Evolutionary conservation across 2,113 vertebrate species (phyloP), one percentile per base, ranked within the genome.

Genomic region (Mirounga angustirostris): DNA sequence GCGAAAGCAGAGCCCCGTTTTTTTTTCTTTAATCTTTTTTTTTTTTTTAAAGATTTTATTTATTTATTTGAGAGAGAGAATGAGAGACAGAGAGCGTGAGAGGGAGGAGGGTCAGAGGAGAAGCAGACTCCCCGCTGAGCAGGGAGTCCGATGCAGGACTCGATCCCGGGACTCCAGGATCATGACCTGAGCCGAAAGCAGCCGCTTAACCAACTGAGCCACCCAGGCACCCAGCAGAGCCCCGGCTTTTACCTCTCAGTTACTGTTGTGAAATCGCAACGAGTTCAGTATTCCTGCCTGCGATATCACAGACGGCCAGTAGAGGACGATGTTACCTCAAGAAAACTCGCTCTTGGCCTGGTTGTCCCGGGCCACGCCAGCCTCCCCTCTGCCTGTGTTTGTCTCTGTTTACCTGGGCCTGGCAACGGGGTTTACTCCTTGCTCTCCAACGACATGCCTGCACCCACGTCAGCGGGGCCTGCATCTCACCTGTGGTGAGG

Each of bases 301-400:
- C 30, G 50, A n/a, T 91, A n/a, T 30, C 78, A 1, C 0, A 74
- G 3, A 1, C 15, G 65, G 11, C 96, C 96, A 71, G 78, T 71
- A 95, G 97, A 95, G 90, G 87, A 90, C 0, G 58, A 13, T 88
- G 87, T 71, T 76, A 43, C 36, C 11, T 28, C 74, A 82, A 63
- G 78, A 63, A 95, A 84, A n/a, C 24, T 8, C 2, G 4, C 36
- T 63, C 59, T 52, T 14, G 33, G 43, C 11, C n/a, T 1, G 15
- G 40, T 36, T 28, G 24, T 21, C 22, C 0, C 1, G 1, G 12
- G 13, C 63, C 14, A 7, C 0, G 59, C 52, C 9, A 7, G 14
- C 1, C 43, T 76, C 9, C 24, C 1, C 0, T 7, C 4, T n/a
- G 58, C 52, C 52, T 30, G n/a, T 6, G 50, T 22, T 61, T 2